Conservation (phyloP, 2,797 vertebrate species). For the Telmatherina bonti region DNA sequence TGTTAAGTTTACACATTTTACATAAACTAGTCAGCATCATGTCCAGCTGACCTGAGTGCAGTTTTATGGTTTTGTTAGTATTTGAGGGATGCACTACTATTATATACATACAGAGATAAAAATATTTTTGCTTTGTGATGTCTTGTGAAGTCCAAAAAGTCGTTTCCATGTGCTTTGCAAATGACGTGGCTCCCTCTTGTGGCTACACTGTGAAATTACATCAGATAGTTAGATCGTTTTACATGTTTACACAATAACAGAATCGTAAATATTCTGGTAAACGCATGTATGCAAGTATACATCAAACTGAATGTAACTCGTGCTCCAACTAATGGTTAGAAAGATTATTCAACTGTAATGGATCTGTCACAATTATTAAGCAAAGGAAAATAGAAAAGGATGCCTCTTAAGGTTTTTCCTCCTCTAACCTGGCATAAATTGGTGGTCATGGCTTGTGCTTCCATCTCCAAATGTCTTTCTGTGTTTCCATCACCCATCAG, state of each 20-base stretch:
- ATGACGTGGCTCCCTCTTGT: conserved; percentile 70
- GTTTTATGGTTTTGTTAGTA: conserved; percentile 45
- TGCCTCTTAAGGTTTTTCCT: background rate
- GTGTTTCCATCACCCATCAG: conserved; percentile 53
- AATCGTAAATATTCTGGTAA: no score
- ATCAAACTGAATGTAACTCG: background rate
- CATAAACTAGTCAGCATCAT: conserved; percentile 7
- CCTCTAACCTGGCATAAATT: conserved; percentile 66
- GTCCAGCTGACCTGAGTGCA: background rate
- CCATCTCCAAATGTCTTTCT: conserved; percentile 25
- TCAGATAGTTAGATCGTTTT: background rate
- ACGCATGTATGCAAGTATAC: background rate
- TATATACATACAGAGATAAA: conserved; percentile 73
- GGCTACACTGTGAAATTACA: conserved; percentile 56
- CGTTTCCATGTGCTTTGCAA: conserved; percentile 82
- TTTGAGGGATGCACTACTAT: conserved; percentile 2
- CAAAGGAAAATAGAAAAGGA: background rate
- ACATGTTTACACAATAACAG: background rate
- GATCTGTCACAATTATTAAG: no score
- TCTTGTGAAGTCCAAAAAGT: conserved; percentile 80
- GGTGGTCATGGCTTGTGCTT: conserved; percentile 48
- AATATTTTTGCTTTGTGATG: conserved; percentile 67
- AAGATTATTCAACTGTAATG: no score
- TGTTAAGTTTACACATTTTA: no score
- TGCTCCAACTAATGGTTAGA: background rate